Evolutionary conservation across 2,888 invertebrate species (phyloP).

Genomic region (Agriopis aurantiaria): DNA sequence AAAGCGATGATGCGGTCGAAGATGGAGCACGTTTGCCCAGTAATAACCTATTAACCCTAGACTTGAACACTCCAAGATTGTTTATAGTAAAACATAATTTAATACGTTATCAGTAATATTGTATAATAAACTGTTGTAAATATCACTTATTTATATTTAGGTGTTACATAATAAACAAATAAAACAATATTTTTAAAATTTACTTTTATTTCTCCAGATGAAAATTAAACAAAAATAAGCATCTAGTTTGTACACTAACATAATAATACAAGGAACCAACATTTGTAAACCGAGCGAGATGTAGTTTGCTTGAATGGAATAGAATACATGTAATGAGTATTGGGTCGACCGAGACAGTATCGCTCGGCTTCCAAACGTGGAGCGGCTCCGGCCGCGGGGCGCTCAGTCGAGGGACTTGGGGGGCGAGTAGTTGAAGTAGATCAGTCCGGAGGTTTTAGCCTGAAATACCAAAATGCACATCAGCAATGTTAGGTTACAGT

Average conservation of each 20-base stretch:
- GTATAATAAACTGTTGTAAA: no score
- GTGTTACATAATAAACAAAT: conserved; percentile 1
- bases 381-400: not conserved
- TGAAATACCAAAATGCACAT: conserved; percentile 57
- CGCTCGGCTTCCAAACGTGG: conserved; percentile 22
- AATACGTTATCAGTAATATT: no score
- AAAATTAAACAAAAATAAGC: conserved; percentile 25
- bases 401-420: conserved; percentile 86
- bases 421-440: conserved; percentile 88
- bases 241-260: conserved; percentile 22
- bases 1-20: no score
- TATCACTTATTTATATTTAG: not conserved
- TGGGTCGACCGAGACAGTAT: not conserved
- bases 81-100: no score
- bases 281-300: conserved; percentile 16
- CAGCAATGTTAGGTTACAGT: not conserved
- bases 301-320: not conserved
- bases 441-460: conserved; percentile 87
- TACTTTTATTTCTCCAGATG: conserved; percentile 32
- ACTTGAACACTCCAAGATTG: no score
- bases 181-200: conserved; percentile 10
- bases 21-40: no score
- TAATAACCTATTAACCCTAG: no score
- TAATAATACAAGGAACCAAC: conserved; percentile 10
- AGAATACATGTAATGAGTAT: not conserved